Percentiles rank a stretch among this genome's conserved stretches.
Evolutionary conservation across 2,797 vertebrate genomes (phyloP).

Genomic region (Lagocephalus sceleratus): DNA sequence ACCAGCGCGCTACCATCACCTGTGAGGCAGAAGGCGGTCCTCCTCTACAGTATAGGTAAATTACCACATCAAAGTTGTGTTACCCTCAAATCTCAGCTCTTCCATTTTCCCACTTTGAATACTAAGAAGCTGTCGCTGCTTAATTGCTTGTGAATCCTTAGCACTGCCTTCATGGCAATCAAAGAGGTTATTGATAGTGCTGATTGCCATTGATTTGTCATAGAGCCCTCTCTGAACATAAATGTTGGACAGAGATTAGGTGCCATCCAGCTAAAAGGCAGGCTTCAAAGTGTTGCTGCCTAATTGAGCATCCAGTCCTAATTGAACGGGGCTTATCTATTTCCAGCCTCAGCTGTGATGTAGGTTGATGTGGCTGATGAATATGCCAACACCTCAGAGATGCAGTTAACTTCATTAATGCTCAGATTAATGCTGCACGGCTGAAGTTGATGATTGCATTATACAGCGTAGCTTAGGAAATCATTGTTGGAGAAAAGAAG

Average conservation of each 20-base stretch:
- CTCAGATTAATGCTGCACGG: slow-evolving; percentile 40
- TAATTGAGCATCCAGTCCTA: slow-evolving; percentile 56
- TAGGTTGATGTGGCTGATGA: slow-evolving; percentile 40
- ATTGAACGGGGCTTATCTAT: slow-evolving; percentile 47
- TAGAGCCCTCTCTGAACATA: slow-evolving; percentile 51
- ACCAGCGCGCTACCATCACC: slow-evolving; percentile 69
- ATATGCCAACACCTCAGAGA: slow-evolving; percentile 47
- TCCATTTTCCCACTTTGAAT: background rate
- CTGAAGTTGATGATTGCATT: slow-evolving; percentile 49
- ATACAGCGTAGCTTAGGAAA: slow-evolving; percentile 42
- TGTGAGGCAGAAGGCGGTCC: slow-evolving; percentile 75
- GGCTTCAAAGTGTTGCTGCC: slow-evolving; percentile 47
- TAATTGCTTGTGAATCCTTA: slow-evolving; percentile 56
- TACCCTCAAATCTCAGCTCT: slow-evolving; percentile 7
- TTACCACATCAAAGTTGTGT: slow-evolving; percentile 23
- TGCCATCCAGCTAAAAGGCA: slow-evolving; percentile 31
- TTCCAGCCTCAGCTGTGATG: slow-evolving; percentile 35
- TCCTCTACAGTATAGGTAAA: slow-evolving; percentile 75
- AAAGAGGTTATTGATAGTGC: slow-evolving; percentile 43
- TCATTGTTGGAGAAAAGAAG: slow-evolving; percentile 58
- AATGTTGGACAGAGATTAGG: slow-evolving; percentile 44
- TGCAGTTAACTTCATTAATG: slow-evolving; percentile 58
- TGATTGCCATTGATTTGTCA: slow-evolving; percentile 62
- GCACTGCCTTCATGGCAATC: slow-evolving; percentile 42
- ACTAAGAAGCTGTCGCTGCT: slow-evolving; percentile 23